phyloP scores from a whole-genome alignment of 2,797 vertebrate species.

The Arnoldichthys spilopterus region DNA sequence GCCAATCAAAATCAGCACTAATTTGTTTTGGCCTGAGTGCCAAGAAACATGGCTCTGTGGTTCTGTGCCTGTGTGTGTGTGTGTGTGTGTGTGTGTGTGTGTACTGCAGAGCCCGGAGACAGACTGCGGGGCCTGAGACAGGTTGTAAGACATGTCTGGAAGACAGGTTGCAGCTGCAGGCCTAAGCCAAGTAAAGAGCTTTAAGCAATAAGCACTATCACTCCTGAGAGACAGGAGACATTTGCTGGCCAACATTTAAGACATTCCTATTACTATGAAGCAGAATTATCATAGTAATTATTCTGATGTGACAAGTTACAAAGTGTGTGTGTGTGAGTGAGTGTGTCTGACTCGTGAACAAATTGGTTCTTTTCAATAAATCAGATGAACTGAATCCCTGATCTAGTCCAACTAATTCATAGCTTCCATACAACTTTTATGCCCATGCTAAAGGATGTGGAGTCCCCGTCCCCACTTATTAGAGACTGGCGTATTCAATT shows the following conservation, averaged over 20 bases:
- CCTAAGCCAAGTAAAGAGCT: slow-evolving; percentile 51
- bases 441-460: not conserved
- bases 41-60: slow-evolving; percentile 50
- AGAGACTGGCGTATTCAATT: too few relatives aligned
- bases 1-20: slow-evolving; percentile 69
- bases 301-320: slow-evolving; percentile 62
- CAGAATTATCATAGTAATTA: slow-evolving; percentile 66
- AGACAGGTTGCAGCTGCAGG: slow-evolving; percentile 49
- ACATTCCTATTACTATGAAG: slow-evolving; percentile 68
- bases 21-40: slow-evolving; percentile 65
- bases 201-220: slow-evolving; percentile 58
- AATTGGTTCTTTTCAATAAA: not conserved
- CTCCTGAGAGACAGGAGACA: slow-evolving; percentile 55
- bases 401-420: not conserved
- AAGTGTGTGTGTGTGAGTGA: slow-evolving; percentile 21
- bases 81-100: slow-evolving; percentile 13
- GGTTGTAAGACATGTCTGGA: slow-evolving; percentile 31
- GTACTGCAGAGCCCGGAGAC: slow-evolving; percentile 41
- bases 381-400: not conserved
- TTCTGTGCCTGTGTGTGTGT: slow-evolving; percentile 50
- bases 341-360: slow-evolving; percentile 40
- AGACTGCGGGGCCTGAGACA: slow-evolving; percentile 59
- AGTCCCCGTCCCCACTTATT: too few relatives aligned
- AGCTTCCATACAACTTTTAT: not conserved
- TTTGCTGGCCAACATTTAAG: slow-evolving; percentile 62